These are phyloP conservation scores for Macrosiphum euphorbiae DNA, from an alignment of 2,888 invertebrate species.

Conservation along the genomic window DNA sequence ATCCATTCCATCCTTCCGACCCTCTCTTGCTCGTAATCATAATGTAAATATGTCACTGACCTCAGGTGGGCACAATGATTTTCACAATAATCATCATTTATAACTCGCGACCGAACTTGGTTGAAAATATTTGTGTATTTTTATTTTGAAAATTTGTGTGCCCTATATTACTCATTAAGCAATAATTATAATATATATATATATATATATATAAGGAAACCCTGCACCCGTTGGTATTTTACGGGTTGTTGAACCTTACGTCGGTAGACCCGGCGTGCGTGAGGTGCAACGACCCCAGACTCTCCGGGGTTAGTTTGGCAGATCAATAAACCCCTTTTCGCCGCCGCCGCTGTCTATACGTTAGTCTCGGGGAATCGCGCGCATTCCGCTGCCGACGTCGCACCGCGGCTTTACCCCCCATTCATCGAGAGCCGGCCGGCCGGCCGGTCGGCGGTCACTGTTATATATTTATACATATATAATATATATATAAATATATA, in stretches of 20 bases:
- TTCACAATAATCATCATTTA: neutral
- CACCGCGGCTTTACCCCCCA: slow-evolving; percentile 4
- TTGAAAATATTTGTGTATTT: neutral
- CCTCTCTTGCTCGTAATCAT: neutral
- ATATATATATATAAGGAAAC: neutral
- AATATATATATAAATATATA: neutral
- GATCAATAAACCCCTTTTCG: slow-evolving; percentile 60
- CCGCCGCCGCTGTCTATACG: neutral
- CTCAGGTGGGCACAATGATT: neutral
- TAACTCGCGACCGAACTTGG: neutral
- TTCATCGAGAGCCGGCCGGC: slow-evolving; percentile 49
- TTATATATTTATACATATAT: neutral
- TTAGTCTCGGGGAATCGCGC: slow-evolving; percentile 12
- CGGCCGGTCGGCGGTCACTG: slow-evolving; percentile 54
- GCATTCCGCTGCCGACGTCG: slow-evolving; percentile 15
- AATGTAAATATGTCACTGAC: neutral
- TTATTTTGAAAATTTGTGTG: neutral
- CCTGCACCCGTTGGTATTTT: neutral
- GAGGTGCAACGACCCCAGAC: slow-evolving; percentile 61
- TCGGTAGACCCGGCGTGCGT: neutral
- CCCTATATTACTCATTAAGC: neutral
- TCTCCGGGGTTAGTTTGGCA: slow-evolving; percentile 55
- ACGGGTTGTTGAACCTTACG: slow-evolving; percentile 33
- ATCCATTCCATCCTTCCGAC: neutral
- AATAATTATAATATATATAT: neutral